Base-by-base conservation (phyloP, 2,888 invertebrate genomes). In the Tenthredo distinguenda region DNA sequence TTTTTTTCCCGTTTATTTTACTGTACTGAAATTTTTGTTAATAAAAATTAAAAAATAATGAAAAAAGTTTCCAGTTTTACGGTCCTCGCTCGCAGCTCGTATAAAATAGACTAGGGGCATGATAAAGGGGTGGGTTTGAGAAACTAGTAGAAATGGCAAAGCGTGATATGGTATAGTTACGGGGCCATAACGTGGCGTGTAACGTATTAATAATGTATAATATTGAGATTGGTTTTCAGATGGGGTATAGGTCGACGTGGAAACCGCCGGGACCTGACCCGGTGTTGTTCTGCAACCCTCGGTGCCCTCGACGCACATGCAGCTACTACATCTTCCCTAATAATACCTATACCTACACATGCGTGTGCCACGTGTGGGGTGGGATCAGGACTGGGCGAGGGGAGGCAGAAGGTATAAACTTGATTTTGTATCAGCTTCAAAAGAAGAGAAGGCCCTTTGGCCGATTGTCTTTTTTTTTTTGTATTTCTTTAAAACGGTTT, bases 201-300 rank as follows among this genome's bases (percentile, higher is more conserved):
- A 90, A 86, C 87, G 86, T 87, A 88, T 92, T 91, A 92, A 92
- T 92, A 92, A 92, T 92, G 89, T 90, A 92, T 86, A 87, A 88
- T 91, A 92, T 92, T 91, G 91, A 92, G 90, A 92, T 92, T 92
- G 92, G 91, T 92, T 91, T 91, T 88, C 76, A 34, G 84, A 0
- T 31, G 62, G 84, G 84, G 84, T 26, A 50, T 26, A 40, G 55
- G 72, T 31, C 68, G 34, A 68, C 37, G 84, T 58, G 84, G 72
- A 86, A 90, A 88, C 92, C 90, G 88, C 88, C 87, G 91, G 90
- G 92, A 92, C 89, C 88, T 90, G 91, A 91, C 91, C 92, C 50
- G 9, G 77, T 50, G 50, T 77, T 34, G 55, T 37, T 74, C 55
- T 77, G 50, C 50, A 50, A 77, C 31, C 77, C 77, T 77, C 34